A percentile compares a stretch with the other conserved stretches of the same genome.
Evolutionary conservation across 2,113 vertebrate genomes (phyloP).

Genomic region (Sinocyclocheilus rhinocerous): DNA sequence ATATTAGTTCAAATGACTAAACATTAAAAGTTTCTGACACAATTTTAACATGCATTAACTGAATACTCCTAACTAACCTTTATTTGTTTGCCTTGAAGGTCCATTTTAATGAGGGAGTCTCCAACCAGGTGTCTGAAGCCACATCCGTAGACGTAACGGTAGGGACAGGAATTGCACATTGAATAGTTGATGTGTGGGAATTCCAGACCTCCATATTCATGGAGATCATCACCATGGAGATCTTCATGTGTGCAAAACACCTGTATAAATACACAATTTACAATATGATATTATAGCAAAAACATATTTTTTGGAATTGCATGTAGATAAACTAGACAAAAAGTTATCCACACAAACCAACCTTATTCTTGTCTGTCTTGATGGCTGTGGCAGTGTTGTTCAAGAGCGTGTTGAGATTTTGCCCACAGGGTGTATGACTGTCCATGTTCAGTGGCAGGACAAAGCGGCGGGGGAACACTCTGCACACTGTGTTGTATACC

Average conservation of each 20-base stretch:
- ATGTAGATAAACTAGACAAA: neutral
- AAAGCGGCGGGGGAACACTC: constrained; percentile 82
- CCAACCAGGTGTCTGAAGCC: constrained; percentile 85
- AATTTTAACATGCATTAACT: neutral
- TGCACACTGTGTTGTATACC: constrained; percentile 77
- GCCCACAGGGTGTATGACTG: constrained; percentile 62
- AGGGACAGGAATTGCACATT: constrained; percentile 76
- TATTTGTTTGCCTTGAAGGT: constrained; percentile 79
- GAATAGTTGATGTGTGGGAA: constrained; percentile 90
- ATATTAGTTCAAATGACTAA: neutral
- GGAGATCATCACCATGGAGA: constrained; percentile 78
- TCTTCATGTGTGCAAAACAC: constrained; percentile 84
- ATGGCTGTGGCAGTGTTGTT: constrained; percentile 76
- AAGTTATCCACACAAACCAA: constrained; percentile 49
- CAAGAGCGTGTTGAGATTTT: constrained; percentile 74
- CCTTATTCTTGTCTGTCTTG: constrained; percentile 78
- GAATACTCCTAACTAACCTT: constrained; percentile 72
- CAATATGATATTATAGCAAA: neutral
- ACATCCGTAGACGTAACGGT: constrained; percentile 87
- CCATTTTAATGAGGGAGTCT: constrained; percentile 86
- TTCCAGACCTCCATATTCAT: constrained; percentile 82
- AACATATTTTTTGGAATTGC: neutral
- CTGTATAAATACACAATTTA: constrained; percentile 64
- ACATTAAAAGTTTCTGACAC: neutral
- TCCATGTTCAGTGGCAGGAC: constrained; percentile 81